Evolutionary conservation across 2,113 vertebrate genomes (phyloP).

Genomic region (Calyptomena viridis): DNA sequence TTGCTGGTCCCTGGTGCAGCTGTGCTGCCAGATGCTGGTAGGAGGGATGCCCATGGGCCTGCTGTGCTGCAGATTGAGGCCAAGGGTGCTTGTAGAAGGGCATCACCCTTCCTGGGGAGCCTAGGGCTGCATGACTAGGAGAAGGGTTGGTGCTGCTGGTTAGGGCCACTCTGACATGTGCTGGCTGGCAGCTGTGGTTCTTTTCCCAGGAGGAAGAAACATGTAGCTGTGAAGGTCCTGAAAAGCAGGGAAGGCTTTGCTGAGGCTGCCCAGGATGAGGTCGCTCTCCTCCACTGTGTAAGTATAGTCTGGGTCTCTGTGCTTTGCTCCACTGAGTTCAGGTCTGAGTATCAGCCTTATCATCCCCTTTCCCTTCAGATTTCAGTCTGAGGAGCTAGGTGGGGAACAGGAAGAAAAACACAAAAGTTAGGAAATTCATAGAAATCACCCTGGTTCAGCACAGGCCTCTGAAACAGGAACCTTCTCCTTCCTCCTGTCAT

Average conservation of each 20-base stretch:
- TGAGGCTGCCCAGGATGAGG: slow-evolving; percentile 81
- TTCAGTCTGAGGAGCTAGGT: not conserved
- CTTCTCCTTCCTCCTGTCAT: not conserved
- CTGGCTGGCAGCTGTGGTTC: not conserved
- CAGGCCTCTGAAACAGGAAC: not conserved
- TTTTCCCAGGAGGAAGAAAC: slow-evolving; percentile 65
- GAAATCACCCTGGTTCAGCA: not conserved
- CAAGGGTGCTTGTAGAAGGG: not conserved
- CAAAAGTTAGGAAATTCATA: not conserved
- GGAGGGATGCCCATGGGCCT: not conserved
- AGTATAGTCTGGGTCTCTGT: not conserved
- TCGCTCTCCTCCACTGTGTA: slow-evolving; percentile 79
- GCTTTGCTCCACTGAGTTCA: not conserved
- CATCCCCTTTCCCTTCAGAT: not conserved
- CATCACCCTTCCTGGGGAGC: not conserved
- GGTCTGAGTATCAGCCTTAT: not conserved
- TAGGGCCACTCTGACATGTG: not conserved
- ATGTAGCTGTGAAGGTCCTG: slow-evolving; percentile 84
- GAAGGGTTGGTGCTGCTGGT: not conserved
- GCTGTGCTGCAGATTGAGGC: accelerated
- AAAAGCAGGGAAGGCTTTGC: slow-evolving; percentile 80
- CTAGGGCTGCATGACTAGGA: not conserved
- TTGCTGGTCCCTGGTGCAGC: not conserved
- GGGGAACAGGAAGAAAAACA: not conserved
- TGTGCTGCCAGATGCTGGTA: not conserved